A percentile compares a stretch with the other conserved stretches of the same genome.
These are phyloP conservation scores for Polydrusus pterygomalis DNA, from an alignment of 2,888 invertebrate species.

Conservation along the genomic window DNA sequence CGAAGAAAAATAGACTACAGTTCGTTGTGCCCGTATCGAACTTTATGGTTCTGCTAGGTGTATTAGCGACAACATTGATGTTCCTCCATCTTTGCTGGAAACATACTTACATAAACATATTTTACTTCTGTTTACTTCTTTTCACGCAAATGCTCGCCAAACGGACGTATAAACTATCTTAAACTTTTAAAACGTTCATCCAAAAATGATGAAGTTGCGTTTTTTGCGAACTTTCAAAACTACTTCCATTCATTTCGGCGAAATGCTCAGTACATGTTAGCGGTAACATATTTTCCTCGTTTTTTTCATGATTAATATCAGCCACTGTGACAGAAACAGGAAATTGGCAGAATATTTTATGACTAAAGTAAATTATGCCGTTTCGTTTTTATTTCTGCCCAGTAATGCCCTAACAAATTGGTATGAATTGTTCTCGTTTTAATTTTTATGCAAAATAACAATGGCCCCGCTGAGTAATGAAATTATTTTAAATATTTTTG, in stretches of 20 bases:
- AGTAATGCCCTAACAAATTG: constrained; percentile 51
- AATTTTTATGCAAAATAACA: constrained; percentile 52
- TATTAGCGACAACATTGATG: too few relatives aligned
- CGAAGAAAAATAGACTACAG: too few relatives aligned
- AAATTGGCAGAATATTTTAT: constrained; percentile 55
- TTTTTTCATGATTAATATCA: constrained; percentile 53
- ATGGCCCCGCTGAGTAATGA: constrained; percentile 34
- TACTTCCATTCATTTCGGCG: constrained; percentile 45
- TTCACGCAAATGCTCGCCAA: too few relatives aligned
- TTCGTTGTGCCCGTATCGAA: too few relatives aligned
- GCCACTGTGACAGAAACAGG: constrained; percentile 51
- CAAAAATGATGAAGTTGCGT: constrained; percentile 43
- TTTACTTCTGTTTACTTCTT: too few relatives aligned
- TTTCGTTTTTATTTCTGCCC: constrained; percentile 52
- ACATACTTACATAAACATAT: too few relatives aligned
- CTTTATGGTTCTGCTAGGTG: too few relatives aligned
- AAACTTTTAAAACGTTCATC: constrained; percentile 17
- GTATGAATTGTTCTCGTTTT: constrained; percentile 50
- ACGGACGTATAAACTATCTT: too few relatives aligned
- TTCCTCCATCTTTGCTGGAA: too few relatives aligned
- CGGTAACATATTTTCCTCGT: constrained; percentile 49
- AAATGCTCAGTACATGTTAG: constrained; percentile 48
- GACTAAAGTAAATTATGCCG: constrained; percentile 53
- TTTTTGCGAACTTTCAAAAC: constrained; percentile 40
- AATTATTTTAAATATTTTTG: constrained; percentile 37